phyloP scores from a whole-genome alignment of 1,140 invertebrate genomes.

The Hestina assimilis region DNA sequence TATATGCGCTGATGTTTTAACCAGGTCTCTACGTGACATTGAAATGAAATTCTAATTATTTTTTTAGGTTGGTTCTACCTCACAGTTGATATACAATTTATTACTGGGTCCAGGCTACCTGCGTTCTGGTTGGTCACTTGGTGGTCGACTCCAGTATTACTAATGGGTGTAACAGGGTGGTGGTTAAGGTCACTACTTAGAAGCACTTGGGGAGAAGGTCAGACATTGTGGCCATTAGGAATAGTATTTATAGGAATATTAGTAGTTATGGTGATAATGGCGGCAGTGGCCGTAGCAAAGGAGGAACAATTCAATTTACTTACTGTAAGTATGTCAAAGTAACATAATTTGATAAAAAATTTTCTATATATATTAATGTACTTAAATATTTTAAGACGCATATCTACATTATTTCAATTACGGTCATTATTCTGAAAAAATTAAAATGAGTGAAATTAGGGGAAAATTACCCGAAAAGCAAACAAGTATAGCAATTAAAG shows the following conservation, averaged over 20 bases:
- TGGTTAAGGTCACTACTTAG: constrained; percentile 53
- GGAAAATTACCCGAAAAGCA: not conserved
- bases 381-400: too few relatives aligned
- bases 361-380: not conserved
- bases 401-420: too few relatives aligned
- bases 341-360: not conserved
- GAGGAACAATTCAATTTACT: constrained; percentile 70
- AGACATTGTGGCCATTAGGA: constrained; percentile 56
- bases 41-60: not conserved
- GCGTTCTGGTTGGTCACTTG: constrained; percentile 53
- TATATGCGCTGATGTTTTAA: constrained; percentile 19
- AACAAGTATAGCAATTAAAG: not conserved
- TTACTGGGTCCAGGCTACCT: constrained; percentile 56
- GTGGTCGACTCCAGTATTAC: constrained; percentile 50
- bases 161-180: constrained; percentile 61
- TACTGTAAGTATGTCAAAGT: constrained; percentile 41
- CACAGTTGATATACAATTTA: constrained; percentile 60
- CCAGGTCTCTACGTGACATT: constrained; percentile 11
- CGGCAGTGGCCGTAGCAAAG: constrained; percentile 61
- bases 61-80: constrained; percentile 63
- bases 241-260: constrained; percentile 53
- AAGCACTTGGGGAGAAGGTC: constrained; percentile 38
- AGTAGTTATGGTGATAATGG: constrained; percentile 56
- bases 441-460: not conserved
- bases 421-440: too few relatives aligned